Percentiles rank a stretch among this genome's conserved stretches.
Evolutionary conservation across 1,140 invertebrate genomes (phyloP).

Genomic region (Drosophila lowei): DNA sequence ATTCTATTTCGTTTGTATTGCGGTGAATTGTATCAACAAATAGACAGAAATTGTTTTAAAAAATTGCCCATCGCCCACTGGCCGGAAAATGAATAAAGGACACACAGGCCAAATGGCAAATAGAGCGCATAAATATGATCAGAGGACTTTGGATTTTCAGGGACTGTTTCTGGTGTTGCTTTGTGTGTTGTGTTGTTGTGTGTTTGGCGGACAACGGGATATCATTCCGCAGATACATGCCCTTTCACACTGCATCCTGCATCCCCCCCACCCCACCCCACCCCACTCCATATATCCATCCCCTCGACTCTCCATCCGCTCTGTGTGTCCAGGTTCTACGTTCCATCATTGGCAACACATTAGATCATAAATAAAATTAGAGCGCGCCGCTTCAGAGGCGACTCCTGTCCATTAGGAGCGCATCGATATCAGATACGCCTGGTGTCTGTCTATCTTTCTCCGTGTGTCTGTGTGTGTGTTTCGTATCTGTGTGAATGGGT

Average conservation of each 20-base stretch:
- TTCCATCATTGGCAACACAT: slow-evolving; percentile 61
- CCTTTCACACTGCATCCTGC: slow-evolving; percentile 73
- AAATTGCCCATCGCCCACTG: slow-evolving; percentile 68
- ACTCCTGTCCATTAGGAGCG: slow-evolving; percentile 67
- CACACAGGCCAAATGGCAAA: slow-evolving; percentile 46
- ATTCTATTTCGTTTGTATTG: slow-evolving; percentile 46
- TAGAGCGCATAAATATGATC: slow-evolving; percentile 61
- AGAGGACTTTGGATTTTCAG: slow-evolving; percentile 3
- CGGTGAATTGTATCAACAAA: slow-evolving; percentile 43
- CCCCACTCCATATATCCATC: slow-evolving; percentile 3
- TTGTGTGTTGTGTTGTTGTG: slow-evolving; percentile 19
- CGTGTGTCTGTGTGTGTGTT: slow-evolving; percentile 25
- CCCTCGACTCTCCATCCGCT: neutral
- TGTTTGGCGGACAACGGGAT: slow-evolving; percentile 68
- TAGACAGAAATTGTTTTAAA: slow-evolving; percentile 40
- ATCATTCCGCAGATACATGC: slow-evolving; percentile 79
- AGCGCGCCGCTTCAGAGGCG: slow-evolving; percentile 34
- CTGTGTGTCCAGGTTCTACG: slow-evolving; percentile 14
- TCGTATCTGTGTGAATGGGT: slow-evolving; percentile 50
- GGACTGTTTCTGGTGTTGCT: slow-evolving; percentile 3
- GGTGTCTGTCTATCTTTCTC: slow-evolving; percentile 17
- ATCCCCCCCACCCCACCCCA: neutral
- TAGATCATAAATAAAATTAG: slow-evolving; percentile 82
- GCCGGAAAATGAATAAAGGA: slow-evolving; percentile 23
- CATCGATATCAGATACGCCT: slow-evolving; percentile 77